Evolutionary conservation across 2,888 invertebrate species (phyloP), one percentile per base, ranked within the genome.

Genomic region (Notodonta ziczac): DNA sequence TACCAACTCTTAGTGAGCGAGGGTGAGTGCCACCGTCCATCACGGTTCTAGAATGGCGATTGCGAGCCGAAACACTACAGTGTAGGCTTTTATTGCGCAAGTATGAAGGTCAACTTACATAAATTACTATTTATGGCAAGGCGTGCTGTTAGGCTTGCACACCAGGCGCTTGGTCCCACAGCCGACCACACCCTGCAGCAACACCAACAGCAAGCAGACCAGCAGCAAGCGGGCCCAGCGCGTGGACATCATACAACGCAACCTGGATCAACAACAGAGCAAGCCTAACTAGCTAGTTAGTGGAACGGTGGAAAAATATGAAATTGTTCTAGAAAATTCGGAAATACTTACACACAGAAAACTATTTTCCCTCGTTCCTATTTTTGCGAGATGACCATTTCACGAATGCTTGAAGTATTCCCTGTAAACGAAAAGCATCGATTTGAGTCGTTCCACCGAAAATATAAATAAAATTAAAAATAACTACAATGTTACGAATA

Each of bases 381-480:
- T 13, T 40, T 56, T 16, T 53, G n/a, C 39, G 10, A 56, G 61
- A 59, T 60, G 52, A 63, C 60, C 62, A 64, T 60, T 40, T 50
- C 48, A 57, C 42, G 39, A 39, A 16, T 57, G 48, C 52, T 55
- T 66, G 65, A 63, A 56, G 60, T 64, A 67, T 67, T 67, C 68
- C 74, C 87, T 87, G 86, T 64, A 82, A 89, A 86, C 81, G 85
- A 89, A 89, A 88, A 85, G 77, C 83, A 84, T 84, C 74, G 85
- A 77, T 83, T 87, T 87, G 88, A 87, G 87, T 84, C 86, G 62
- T 82, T 87, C 90, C 91, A 90, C 89, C 88, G 63, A 73, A 69
- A 62, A 55, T 62, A 67, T 39, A 63, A 63, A 63, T 74, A 73
- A 81, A 66, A 61, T 67, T 72, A 66, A 63, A 62, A 63, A 67